Evolutionary conservation across 2,113 vertebrate species (phyloP).

Genomic region (Phasianus colchicus): DNA sequence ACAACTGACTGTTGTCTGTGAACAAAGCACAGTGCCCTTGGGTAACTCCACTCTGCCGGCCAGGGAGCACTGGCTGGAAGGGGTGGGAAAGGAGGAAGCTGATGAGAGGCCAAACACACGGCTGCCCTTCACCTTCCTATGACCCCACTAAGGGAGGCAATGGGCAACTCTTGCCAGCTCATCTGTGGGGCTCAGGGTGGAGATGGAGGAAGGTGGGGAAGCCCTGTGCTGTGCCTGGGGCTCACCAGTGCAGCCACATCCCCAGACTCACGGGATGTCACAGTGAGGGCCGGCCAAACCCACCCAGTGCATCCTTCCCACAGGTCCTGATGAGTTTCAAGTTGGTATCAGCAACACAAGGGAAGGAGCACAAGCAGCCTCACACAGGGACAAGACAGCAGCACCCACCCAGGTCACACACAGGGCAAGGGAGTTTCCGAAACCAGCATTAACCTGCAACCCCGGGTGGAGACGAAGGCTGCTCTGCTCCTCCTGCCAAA

Average conservation of each 20-base stretch:
- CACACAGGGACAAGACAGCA: neutral
- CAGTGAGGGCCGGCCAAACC: neutral
- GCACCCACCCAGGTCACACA: neutral
- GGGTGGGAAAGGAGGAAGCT: neutral
- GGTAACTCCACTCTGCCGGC: neutral
- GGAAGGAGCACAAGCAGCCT: accelerated
- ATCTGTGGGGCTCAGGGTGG: accelerated
- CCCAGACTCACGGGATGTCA: accelerated
- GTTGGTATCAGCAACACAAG: neutral
- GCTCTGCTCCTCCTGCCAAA: neutral
- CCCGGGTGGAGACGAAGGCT: neutral
- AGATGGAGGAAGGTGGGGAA: neutral
- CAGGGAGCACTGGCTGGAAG: neutral
- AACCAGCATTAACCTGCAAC: neutral
- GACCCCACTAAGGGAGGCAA: neutral
- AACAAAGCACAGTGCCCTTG: conserved; percentile 14
- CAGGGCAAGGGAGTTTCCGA: neutral
- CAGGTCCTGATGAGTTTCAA: neutral
- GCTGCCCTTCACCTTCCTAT: neutral
- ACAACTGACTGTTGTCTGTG: neutral
- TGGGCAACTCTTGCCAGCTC: neutral
- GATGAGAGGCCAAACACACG: accelerated
- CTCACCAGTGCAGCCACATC: accelerated
- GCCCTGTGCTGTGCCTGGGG: no score
- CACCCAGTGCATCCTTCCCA: neutral